A percentile compares a stretch with the other conserved stretches of the same genome.
These are phyloP conservation scores for Microchrysa polita DNA, from an alignment of 2,888 invertebrate genomes.

Conservation along the genomic window DNA sequence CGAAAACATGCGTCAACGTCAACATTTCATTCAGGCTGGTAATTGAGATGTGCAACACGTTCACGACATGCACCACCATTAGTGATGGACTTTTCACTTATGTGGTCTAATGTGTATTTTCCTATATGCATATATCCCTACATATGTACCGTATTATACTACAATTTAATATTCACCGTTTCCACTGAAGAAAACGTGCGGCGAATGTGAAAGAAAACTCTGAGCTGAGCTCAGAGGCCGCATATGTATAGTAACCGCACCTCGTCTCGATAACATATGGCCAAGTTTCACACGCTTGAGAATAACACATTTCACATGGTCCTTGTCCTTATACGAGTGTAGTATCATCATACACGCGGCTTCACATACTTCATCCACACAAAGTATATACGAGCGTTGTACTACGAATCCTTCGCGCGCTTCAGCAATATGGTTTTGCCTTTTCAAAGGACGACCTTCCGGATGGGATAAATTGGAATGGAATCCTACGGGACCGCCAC, in stretches of 20 bases:
- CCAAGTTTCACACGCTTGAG: conserved; percentile 12
- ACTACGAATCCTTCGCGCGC: background rate
- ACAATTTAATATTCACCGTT: conserved; percentile 48
- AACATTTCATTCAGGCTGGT: background rate
- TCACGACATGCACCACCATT: conserved; percentile 23
- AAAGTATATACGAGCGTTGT: too few relatives aligned
- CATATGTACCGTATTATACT: conserved; percentile 32
- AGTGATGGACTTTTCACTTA: conserved; percentile 41
- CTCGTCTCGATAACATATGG: conserved; percentile 14
- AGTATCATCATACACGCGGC: background rate
- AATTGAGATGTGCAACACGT: conserved; percentile 41
- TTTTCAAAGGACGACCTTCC: background rate
- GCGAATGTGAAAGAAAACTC: conserved; percentile 5
- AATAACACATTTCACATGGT: background rate
- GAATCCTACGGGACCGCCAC: background rate
- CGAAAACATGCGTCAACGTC: conserved; percentile 20
- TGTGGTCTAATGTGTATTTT: conserved; percentile 25
- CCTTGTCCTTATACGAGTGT: background rate
- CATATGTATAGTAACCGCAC: too few relatives aligned
- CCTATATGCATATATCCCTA: conserved; percentile 12
- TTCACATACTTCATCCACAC: too few relatives aligned
- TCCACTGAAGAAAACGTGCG: conserved; percentile 25
- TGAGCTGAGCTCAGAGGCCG: too few relatives aligned
- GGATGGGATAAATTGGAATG: conserved; percentile 10
- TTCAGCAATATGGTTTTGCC: too few relatives aligned